These are phyloP conservation scores for Tyto alba DNA, from an alignment of 2,113 vertebrate genomes.

Conservation along the genomic window DNA sequence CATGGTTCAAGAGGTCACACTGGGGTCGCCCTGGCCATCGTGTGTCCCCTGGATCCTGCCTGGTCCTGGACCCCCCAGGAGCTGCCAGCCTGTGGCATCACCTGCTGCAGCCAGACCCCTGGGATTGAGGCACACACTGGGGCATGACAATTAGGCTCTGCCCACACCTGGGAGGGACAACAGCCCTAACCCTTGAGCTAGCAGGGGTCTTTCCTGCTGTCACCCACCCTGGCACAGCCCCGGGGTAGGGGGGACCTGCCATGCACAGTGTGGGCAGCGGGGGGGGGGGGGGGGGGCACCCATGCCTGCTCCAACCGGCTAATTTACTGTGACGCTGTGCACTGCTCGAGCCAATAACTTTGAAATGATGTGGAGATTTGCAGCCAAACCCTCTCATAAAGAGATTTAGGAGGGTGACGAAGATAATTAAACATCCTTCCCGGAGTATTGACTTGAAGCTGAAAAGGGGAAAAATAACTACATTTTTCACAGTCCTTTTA, in stretches of 20 bases:
- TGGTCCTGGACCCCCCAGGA: background rate
- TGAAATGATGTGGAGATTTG: constrained; percentile 57
- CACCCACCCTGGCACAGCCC: background rate
- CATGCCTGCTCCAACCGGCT: background rate
- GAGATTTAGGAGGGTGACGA: constrained; percentile 66
- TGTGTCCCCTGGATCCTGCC: background rate
- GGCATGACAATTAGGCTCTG: accelerated
- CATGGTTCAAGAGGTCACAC: background rate
- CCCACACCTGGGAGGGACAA: background rate
- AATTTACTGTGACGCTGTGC: constrained; percentile 31
- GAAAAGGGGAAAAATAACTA: constrained; percentile 59
- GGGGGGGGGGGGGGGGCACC: background rate
- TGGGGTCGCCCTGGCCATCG: background rate
- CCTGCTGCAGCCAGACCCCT: background rate
- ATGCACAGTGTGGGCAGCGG: background rate
- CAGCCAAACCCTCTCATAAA: constrained; percentile 65
- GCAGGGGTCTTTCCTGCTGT: background rate
- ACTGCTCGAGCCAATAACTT: constrained; percentile 35
- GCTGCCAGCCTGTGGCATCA: background rate
- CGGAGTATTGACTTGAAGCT: constrained; percentile 58
- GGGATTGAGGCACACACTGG: accelerated
- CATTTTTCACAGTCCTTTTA: constrained; percentile 60
- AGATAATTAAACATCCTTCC: constrained; percentile 68
- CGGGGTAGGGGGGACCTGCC: background rate
- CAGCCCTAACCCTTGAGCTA: background rate